Evolutionary conservation across 2,888 invertebrate species (phyloP).

Genomic region (Parnassius apollo): DNA sequence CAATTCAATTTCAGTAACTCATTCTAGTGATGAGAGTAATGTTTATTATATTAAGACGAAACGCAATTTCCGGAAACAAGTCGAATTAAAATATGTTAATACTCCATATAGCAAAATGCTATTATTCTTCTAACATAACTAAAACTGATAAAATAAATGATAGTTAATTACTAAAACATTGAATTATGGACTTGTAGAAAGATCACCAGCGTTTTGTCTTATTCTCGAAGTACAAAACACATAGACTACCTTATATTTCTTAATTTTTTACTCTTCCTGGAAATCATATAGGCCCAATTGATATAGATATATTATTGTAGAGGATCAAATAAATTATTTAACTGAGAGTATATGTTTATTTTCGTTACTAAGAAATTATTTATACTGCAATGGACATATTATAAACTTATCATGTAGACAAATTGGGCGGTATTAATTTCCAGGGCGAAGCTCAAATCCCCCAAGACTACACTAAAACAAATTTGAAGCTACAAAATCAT

Average conservation of each 20-base stretch:
- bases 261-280: conserved; percentile 57
- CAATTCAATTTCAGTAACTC: conserved; percentile 68
- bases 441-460: conserved; percentile 31
- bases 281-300: conserved; percentile 54
- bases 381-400: conserved; percentile 63
- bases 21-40: conserved; percentile 46
- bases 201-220: conserved; percentile 47
- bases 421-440: conserved; percentile 52
- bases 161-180: neutral
- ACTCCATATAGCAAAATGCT: neutral
- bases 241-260: conserved; percentile 60
- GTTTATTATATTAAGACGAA: conserved; percentile 32
- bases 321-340: conserved; percentile 70
- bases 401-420: conserved; percentile 47
- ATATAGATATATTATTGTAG: conserved; percentile 49
- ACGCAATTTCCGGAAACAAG: conserved; percentile 30
- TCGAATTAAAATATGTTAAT: conserved; percentile 15
- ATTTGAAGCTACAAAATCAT: neutral
- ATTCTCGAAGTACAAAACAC: conserved; percentile 77
- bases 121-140: conserved; percentile 11
- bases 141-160: neutral
- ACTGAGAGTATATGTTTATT: conserved; percentile 64
- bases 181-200: conserved; percentile 23
- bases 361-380: conserved; percentile 67
- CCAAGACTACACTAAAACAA: conserved; percentile 3